Evolutionary conservation across 2,888 invertebrate species (phyloP), one percentile per base, ranked within the genome.

Genomic region (Phaedon cochleariae): DNA sequence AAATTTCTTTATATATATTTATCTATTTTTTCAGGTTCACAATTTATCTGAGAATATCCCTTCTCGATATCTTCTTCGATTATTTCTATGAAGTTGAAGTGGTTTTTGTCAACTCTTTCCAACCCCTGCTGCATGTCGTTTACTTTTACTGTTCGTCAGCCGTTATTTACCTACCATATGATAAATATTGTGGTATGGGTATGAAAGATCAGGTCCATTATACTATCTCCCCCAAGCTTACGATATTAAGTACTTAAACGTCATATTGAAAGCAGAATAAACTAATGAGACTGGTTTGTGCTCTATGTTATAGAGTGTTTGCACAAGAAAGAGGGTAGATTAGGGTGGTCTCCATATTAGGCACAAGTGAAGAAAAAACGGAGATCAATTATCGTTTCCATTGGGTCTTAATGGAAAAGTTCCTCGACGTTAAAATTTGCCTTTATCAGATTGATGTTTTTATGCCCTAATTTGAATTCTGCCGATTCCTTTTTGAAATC

Each of bases 71-170:
- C n/a, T n/a, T n/a, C n/a, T n/a, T n/a, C n/a, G n/a, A n/a, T n/a
- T n/a, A n/a, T n/a, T n/a, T n/a, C n/a, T n/a, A n/a, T n/a, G n/a
- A n/a, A n/a, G n/a, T n/a, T n/a, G n/a, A n/a, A n/a, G n/a, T n/a
- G n/a, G n/a, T n/a, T 31, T 49, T 45, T 41, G 26, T 55, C 29
- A 18, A 10, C 31, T 37, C 15, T 41, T 12, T 2, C 54, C 51
- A 66, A 64, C 70, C 70, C 67, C 64, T 49, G 49, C 46, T 64
- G 67, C 52, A 63, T 69, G 68, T 67, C 64, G 54, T 65, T 41
- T 26, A 26, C 63, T 63, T 67, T 68, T 70, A 84, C 84, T 83
- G 81, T 81, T 83, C 83, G 82, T 81, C 82, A 83, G 82, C 84
- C 84, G 75, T 75, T 80, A 81, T 81, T 81, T 82, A 79, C 80